These are phyloP conservation scores for Euphydryas editha DNA, from an alignment of 2,888 invertebrate genomes.

Conservation along the genomic window DNA sequence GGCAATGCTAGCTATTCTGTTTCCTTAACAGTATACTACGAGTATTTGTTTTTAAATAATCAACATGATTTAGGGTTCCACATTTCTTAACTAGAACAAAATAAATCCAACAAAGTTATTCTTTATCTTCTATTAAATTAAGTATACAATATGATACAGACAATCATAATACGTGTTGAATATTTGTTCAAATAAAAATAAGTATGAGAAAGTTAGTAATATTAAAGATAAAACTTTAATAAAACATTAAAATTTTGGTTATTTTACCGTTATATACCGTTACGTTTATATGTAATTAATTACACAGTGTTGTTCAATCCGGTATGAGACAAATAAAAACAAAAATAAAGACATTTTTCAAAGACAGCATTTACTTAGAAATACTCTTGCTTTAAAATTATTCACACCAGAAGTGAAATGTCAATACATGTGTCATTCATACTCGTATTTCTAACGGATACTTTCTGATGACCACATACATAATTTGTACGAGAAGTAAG, in stretches of 20 bases:
- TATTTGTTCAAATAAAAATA: too few relatives aligned
- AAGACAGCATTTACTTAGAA: neutral
- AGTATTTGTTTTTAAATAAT: too few relatives aligned
- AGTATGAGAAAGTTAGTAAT: too few relatives aligned
- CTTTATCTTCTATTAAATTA: too few relatives aligned
- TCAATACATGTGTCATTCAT: slow-evolving; percentile 36
- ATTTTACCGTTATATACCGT: neutral
- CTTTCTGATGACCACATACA: slow-evolving; percentile 33
- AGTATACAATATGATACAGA: too few relatives aligned
- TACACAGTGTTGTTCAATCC: neutral
- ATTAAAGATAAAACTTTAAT: neutral
- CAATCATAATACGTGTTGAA: too few relatives aligned
- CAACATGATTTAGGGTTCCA: too few relatives aligned
- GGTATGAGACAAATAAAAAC: neutral
- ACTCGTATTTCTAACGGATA: slow-evolving; percentile 39
- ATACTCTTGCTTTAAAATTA: slow-evolving; percentile 24
- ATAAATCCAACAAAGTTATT: too few relatives aligned
- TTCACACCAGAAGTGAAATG: slow-evolving; percentile 24
- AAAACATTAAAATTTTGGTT: neutral
- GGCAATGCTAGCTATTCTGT: too few relatives aligned
- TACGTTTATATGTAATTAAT: too few relatives aligned
- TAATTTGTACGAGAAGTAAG: slow-evolving; percentile 37
- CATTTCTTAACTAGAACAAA: too few relatives aligned
- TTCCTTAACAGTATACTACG: too few relatives aligned
- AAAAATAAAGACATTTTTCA: neutral